Base-by-base conservation (phyloP, 2,888 invertebrate species). In the Thyatira batis region DNA sequence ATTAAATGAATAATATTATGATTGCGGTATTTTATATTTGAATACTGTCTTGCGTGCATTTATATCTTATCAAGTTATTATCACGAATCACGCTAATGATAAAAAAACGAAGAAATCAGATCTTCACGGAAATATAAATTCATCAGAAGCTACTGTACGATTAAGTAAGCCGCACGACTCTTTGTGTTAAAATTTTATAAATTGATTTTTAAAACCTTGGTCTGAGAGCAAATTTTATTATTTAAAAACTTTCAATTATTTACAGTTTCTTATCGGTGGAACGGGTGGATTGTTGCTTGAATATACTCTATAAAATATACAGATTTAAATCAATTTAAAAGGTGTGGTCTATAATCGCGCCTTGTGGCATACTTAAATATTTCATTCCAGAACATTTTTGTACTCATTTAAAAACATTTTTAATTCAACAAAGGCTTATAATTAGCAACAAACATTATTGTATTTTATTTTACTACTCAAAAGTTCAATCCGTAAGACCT, bases 181-280 rank as follows among this genome's bases (percentile, higher is more conserved):
- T n/a, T n/a, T n/a, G n/a, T n/a, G n/a, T 33, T 33, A 5, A n/a
- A 3, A 33, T 33, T 33, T 30, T 30, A 30, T 30, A 3, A 30
- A 30, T 30, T 10, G 11, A 30, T 30, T 30, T 30, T 1, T 11
- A 10, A 30, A 30, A 30, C 11, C 30, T 30, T 30, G 5, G 8
- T 23, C 5, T 8, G 13, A 17, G 25, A 25, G 8, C 2, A 46
- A 46, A 46, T 25, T n/a, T 46, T 10, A 0, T 20, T 48, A 45
- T 44, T 49, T 49, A 10, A 30, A 51, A 45, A 51, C 45, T 5
- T 30, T 45, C 51, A 51, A 44, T 51, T 27, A 51, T 45, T 28
- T 45, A 44, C 45, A 50, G 21, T 25, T 17, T 28, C 44, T 30
- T 45, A 48, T 48, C 48, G 20, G 48, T 17, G n/a, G 13, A 17